Base-by-base conservation (phyloP, 1,140 invertebrate species). In the Zaprionus davidi region DNA sequence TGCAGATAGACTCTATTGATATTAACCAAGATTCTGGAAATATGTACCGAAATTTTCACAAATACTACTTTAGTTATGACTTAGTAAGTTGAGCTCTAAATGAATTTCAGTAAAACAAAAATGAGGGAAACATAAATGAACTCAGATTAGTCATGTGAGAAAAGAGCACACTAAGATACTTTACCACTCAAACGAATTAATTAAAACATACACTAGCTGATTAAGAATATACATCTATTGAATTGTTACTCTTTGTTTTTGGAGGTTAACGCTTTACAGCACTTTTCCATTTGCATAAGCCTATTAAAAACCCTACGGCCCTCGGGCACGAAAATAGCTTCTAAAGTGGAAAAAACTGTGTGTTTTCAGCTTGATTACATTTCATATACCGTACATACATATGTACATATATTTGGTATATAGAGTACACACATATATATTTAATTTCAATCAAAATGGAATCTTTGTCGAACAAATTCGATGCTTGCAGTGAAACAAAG, bases 251-350 rank as follows among this genome's bases (percentile, higher is more conserved):
- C n/a, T n/a, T 41, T 31, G 6, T 31, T 31, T 31, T 7, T 31
- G 2, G 17, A n/a, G 3, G 17, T 20, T 20, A 3, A 22, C 3
- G 20, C 46, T 6, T 51, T 51, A 22, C 46, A 12, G 46, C 20
- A 24, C 46, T 51, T 51, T 51, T 51, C 20, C 46, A 51, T 51
- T 51, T 51, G 46, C 46, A 51, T 51, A 51, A 51, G 46, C 46
- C 46, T 51, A 51, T 51, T 51, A 51, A 22, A 24, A 51, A 9
- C 20, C 2, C 11, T 46, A 22, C 20, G 22, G 11, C 11, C 20
- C 20, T 3, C 11, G 46, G 20, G 46, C 46, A 20, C 9, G 20
- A 12, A 11, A 51, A 51, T 51, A 51, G 46, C 46, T 51, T 24
- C 20, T 20, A 49, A 49, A 49, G 46, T 22, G 46, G 20, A 51